Evolutionary conservation across 2,888 invertebrate genomes (phyloP), one percentile per base, ranked within the genome.

Genomic region (Scaptomyza reducta): DNA sequence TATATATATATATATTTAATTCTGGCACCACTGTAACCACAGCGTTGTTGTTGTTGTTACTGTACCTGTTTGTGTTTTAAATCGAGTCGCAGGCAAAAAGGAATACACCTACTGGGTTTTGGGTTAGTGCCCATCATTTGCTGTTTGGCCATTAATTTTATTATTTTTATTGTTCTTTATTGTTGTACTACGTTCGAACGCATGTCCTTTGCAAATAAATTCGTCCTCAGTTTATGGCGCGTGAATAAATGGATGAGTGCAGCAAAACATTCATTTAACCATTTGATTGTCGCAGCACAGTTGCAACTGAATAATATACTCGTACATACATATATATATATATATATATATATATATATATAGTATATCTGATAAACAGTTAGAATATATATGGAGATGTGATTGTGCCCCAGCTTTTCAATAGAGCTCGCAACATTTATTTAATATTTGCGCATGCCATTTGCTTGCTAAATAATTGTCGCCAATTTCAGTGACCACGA

Each of bases 191-290:
- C 72, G 67, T 74, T 73, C 73, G 67, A 64, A 72, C 62, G 73
- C 65, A 72, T 85, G 83, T 76, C 74, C 81, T 74, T 74, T 74
- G 74, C 40, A 69, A 75, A 88, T 88, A 83, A 82, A 86, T 82
- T 87, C 74, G 62, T 82, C 66, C 73, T 76, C 67, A 80, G 74
- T 86, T 85, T 87, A 88, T 88, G 85, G 87, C 84, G 87, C 87
- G 88, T 88, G 77, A 85, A 88, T 81, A 72, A 87, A 87, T 87
- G 77, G 73, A 79, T 87, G 82, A 80, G 69, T 87, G 87, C 87
- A 87, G 87, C 76, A 84, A 78, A 70, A 83, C 87, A 83, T 87
- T 85, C 74, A 83, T 85, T 85, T 87, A 71, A 78, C 65, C 79
- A 77, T 74, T 77, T 71, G 74, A 74, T 74, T 71, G 63, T 67